Base-by-base conservation (phyloP, 1,140 invertebrate genomes). In the Rhysida immarginata region DNA sequence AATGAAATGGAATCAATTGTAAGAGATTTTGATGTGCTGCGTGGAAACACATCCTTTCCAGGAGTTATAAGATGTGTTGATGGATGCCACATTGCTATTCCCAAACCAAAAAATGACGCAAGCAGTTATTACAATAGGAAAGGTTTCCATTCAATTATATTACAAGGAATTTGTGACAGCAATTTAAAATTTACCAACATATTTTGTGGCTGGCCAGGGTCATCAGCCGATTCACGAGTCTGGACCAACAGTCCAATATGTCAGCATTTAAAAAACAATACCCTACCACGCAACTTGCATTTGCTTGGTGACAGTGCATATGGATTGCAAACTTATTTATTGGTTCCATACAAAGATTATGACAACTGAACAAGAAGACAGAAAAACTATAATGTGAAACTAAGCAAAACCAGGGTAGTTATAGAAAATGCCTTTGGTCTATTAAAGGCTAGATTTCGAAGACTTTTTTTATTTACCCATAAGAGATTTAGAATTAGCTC, bases 251-350 rank as follows among this genome's bases (percentile, higher is more conserved):
- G 45, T n/a, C 26, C 43, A 13, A 8, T 60, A 11, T 54, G 8
- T 23, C 41, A 48, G 16, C 41, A 58, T 16, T 23, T 50, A 56
- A 26, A 21, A 42, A 8, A 23, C 11, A 48, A 14, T 48, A 8
- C 35, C 2, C 23, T 50, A 2, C 59, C 56, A 18, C 29, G 52
- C 24, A 43, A 59, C 29, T 62, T 58, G 24, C 64, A 67, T 48
- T 48, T 71, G 20, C 21, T 72, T 16, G 69, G 63, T 23, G 68
- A 70, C 66, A 55, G 50, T 25, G 67, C 68, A 23, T 72, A 69
- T 59, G 63, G 66, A 1, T 53, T 68, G 20, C 54, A 51, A 26
- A 48, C 57, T 41, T 65, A 61, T 54, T 26, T 71, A 11, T 41
- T 71, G 49, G 64, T 59, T 1, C 67, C 68, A 11, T 69, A 62